Base-by-base conservation (phyloP, 1,140 invertebrate species). In the Tetraneura akinire region DNA sequence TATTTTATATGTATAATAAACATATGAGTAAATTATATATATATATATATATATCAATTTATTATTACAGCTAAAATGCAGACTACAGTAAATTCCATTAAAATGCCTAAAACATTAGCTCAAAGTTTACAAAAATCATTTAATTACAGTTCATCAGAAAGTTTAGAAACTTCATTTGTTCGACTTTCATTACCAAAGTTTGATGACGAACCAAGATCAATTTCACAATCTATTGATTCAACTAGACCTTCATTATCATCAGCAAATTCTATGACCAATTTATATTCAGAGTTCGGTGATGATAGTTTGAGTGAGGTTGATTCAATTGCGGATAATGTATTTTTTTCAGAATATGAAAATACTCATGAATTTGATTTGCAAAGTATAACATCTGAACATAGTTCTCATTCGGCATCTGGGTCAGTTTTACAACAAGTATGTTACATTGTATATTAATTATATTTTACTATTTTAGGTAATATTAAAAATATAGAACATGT, bases 401-500 rank as follows among this genome's bases (percentile, higher is more conserved):
- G 74, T 78, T 80, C 57, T 51, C 57, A 81, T 53, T 82, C 83
- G 14, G 62, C 74, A 32, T 45, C 80, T 71, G 83, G 81, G 81
- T 82, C 68, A 23, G 37, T 81, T 60, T 78, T 80, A 60, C 29
- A 74, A 66, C 42, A 78, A 80, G 81, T 80, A 78, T 32, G 32
- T 78, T 66, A 53, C 66, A 14, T 23, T 18, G 26, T 57, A 8
- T 57, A 47, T 68, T 47, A 0, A 16, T 0, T 37, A 66, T 1
- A 29, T 49, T 49, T 57, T 81, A 51, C 55, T 1, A 29, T 49
- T 49, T 57, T 81, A 51, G 29, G 49, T 53, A 62, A n/a, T 0
- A 45, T 53, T 0, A 18, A 29, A 82, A 9, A 1, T 0, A 45
- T 23, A 23, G n/a, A 21, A 47, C 13, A 26, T 47, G 3, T 51